These are phyloP conservation scores for Empis livida DNA, from an alignment of 2,888 invertebrate species.

Conservation along the genomic window DNA sequence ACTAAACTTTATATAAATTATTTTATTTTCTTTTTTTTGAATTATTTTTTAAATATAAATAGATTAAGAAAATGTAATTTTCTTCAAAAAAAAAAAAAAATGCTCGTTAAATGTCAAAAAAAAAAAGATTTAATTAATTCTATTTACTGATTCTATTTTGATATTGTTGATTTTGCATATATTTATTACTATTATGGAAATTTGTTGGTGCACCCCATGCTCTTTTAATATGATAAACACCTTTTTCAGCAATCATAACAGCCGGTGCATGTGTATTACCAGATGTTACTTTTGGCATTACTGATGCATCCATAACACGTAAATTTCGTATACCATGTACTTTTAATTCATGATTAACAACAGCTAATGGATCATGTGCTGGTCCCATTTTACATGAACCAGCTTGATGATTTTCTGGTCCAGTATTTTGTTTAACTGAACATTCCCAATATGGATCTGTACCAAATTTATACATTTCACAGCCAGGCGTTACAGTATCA, in stretches of 20 bases:
- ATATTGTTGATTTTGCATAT: too few relatives aligned
- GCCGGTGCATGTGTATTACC: constrained; percentile 66
- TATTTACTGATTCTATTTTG: too few relatives aligned
- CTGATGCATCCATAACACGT: constrained; percentile 64
- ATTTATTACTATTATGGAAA: not conserved
- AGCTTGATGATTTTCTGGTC: constrained; percentile 71
- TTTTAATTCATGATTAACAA: constrained; percentile 53
- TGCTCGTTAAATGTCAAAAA: too few relatives aligned
- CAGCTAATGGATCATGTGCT: constrained; percentile 51
- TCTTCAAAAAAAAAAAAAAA: too few relatives aligned
- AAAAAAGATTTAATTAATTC: too few relatives aligned
- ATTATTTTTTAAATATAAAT: too few relatives aligned
- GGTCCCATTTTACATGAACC: constrained; percentile 79
- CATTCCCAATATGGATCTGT: constrained; percentile 64
- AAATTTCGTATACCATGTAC: constrained; percentile 51
- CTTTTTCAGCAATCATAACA: constrained; percentile 71
- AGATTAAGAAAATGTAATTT: too few relatives aligned
- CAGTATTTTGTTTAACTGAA: constrained; percentile 53
- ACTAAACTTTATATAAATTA: too few relatives aligned
- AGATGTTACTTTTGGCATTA: constrained; percentile 65
- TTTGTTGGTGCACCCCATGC: constrained; percentile 29
- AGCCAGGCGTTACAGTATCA: constrained; percentile 57
- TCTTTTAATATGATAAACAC: constrained; percentile 29
- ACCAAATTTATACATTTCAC: constrained; percentile 61
- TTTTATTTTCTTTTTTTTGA: too few relatives aligned